Base-by-base conservation (phyloP, 2,888 invertebrate genomes). In the Muscina levida region DNA sequence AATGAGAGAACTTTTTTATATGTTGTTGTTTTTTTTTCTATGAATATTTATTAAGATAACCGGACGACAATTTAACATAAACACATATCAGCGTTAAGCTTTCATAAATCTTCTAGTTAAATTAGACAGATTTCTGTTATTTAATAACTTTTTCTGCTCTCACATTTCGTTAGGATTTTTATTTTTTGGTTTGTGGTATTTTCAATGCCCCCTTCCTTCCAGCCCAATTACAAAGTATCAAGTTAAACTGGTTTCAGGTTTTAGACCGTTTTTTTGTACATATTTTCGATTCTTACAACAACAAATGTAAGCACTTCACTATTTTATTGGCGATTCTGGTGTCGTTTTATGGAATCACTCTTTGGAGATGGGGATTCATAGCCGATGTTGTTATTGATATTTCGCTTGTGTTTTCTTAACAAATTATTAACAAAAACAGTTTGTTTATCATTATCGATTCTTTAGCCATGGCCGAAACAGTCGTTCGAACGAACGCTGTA, bases 401-500 rank as follows among this genome's bases (percentile, higher is more conserved):
- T 15, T 39, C 37, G 37, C 11, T 15, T 39, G 11, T 59, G 39
- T 62, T 62, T 42, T 62, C 42, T 39, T 39, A 62, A 62, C 39
- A 39, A 42, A 62, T 62, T 62, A 62, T 62, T 62, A 62, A 62
- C 42, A 62, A 22, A 62, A 62, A 62, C 39, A 19, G 24, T 42
- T 19, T 10, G 39, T 17, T 37, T 59, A 19, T 17, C 57, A 57
- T 39, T 39, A 59, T 39, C 39, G 39, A 39, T 59, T 17, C 17
- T 17, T 59, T 59, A 31, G 17, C 57, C 4, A 24, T 56, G n/a
- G 56, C 17, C 1, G 51, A 22, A n/a, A n/a, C n/a, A n/a, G n/a
- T n/a, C n/a, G n/a, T n/a, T n/a, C 8, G 11, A 22, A 15, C 57
- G 31, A 46, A 2, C 15, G 39, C 17, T 39, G 39, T 59, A 59